These are phyloP conservation scores for Rhingia rostrata DNA, from an alignment of 2,888 invertebrate genomes.

Conservation along the genomic window DNA sequence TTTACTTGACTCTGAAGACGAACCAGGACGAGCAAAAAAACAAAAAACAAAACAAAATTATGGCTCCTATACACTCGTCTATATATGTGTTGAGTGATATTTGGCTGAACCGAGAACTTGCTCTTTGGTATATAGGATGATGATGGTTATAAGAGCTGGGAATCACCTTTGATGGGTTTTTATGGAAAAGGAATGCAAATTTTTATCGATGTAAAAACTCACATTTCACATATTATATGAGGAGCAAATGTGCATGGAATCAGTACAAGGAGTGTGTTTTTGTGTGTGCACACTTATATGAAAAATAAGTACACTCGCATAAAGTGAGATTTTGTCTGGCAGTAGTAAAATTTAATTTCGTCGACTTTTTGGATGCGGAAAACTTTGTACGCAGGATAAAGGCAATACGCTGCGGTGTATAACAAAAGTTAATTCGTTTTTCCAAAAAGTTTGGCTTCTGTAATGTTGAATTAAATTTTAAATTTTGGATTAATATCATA, in stretches of 20 bases:
- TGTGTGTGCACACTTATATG: background rate
- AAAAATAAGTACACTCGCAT: constrained; percentile 23
- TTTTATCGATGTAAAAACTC: constrained; percentile 32
- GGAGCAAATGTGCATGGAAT: constrained; percentile 21
- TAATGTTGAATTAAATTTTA: constrained; percentile 38
- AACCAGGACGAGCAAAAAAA: background rate
- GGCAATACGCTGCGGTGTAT: constrained; percentile 12
- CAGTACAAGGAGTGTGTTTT: background rate
- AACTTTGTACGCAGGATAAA: constrained; percentile 31
- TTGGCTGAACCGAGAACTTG: constrained; percentile 5
- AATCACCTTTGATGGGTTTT: constrained; percentile 70
- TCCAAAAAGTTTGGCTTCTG: constrained; percentile 29
- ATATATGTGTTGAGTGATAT: background rate
- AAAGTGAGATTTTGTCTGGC: constrained; percentile 35
- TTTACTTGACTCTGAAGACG: constrained; percentile 25
- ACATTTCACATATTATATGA: background rate
- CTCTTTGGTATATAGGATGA: constrained; percentile 5
- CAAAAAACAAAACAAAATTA: constrained; percentile 1
- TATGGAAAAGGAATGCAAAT: constrained; percentile 59
- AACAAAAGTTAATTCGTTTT: constrained; percentile 39
- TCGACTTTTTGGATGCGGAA: constrained; percentile 28
- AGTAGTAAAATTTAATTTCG: constrained; percentile 67
- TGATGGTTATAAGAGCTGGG: constrained; percentile 55
- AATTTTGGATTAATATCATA: constrained; percentile 10
- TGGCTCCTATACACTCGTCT: too few relatives aligned